These are phyloP conservation scores for Piezodorus guildinii DNA, from an alignment of 1,140 invertebrate species.

Conservation along the genomic window DNA sequence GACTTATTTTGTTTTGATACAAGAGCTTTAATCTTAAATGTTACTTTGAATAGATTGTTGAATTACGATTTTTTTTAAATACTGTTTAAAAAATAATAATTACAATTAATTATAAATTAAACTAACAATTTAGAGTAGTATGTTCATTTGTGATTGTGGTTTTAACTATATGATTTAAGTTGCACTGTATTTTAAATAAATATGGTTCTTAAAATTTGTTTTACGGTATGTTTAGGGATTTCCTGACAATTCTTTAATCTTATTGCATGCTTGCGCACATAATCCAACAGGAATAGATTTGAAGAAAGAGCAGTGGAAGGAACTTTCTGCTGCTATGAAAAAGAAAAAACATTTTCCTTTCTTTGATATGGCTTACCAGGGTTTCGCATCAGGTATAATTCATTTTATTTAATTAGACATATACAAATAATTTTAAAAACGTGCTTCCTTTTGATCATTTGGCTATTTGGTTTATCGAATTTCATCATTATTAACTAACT, in stretches of 20 bases:
- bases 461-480: neutral
- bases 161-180: too few relatives aligned
- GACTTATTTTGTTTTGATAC: too few relatives aligned
- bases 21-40: too few relatives aligned
- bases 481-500: constrained; percentile 2
- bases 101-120: too few relatives aligned
- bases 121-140: too few relatives aligned
- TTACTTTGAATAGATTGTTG: too few relatives aligned
- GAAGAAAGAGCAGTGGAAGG: constrained; percentile 83
- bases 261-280: constrained; percentile 97
- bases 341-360: constrained; percentile 83
- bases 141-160: too few relatives aligned
- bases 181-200: too few relatives aligned
- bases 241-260: constrained; percentile 81
- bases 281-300: constrained; percentile 98
- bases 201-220: neutral
- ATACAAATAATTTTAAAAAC: neutral
- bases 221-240: constrained; percentile 60
- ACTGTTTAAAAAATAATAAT: too few relatives aligned
- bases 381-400: constrained; percentile 78
- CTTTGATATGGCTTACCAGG: constrained; percentile 99
- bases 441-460: neutral
- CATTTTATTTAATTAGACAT: constrained; percentile 16
- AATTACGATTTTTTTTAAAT: too few relatives aligned
- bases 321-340: constrained; percentile 69